These are phyloP conservation scores for Thera britannica DNA, from an alignment of 2,888 invertebrate species.

Conservation along the genomic window DNA sequence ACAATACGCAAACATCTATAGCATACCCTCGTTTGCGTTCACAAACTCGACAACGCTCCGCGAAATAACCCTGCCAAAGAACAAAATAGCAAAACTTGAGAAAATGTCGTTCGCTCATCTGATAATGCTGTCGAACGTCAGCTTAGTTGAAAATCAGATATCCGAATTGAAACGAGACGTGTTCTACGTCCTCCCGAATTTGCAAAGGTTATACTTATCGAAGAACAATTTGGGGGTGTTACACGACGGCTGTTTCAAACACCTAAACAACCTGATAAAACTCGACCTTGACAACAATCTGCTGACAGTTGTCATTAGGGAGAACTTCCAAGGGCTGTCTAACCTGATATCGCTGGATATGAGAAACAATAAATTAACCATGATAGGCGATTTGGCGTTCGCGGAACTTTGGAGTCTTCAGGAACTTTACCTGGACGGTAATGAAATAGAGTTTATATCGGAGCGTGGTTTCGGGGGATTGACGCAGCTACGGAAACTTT, in stretches of 20 bases:
- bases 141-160: slow-evolving; percentile 91
- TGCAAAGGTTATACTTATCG: slow-evolving; percentile 91
- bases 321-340: slow-evolving; percentile 91
- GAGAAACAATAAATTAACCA: slow-evolving; percentile 90
- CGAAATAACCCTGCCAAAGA: slow-evolving; percentile 89
- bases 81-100: slow-evolving; percentile 88
- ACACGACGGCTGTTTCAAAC: slow-evolving; percentile 93
- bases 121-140: slow-evolving; percentile 88
- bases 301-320: slow-evolving; percentile 89
- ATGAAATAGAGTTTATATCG: slow-evolving; percentile 90
- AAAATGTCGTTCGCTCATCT: slow-evolving; percentile 90
- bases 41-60: slow-evolving; percentile 89
- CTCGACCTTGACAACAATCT: slow-evolving; percentile 92
- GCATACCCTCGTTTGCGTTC: slow-evolving; percentile 89
- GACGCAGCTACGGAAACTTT: slow-evolving; percentile 88
- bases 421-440: slow-evolving; percentile 89
- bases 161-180: slow-evolving; percentile 89
- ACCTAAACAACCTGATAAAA: slow-evolving; percentile 89
- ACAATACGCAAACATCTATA: slow-evolving; percentile 89
- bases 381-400: slow-evolving; percentile 93
- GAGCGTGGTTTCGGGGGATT: slow-evolving; percentile 91
- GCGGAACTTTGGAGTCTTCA: slow-evolving; percentile 90
- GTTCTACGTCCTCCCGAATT: slow-evolving; percentile 89
- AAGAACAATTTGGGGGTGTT: slow-evolving; percentile 93
- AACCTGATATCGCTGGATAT: slow-evolving; percentile 90